Evolutionary conservation across 2,797 vertebrate genomes (phyloP), one percentile per base, ranked within the genome.

Genomic region (Dendrocincla tyrannina): DNA sequence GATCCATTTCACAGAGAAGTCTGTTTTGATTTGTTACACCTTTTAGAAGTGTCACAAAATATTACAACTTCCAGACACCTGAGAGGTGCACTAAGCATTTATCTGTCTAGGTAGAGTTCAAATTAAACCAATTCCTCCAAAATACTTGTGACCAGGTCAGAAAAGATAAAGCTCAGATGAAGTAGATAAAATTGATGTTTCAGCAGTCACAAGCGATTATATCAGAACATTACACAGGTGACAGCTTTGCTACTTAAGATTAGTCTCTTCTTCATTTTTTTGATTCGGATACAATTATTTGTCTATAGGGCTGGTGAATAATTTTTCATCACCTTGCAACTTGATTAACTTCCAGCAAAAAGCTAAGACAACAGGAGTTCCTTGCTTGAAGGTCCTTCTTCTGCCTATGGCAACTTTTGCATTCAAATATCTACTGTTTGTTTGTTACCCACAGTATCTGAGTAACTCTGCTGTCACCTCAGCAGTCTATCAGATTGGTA

Each of bases 131-230:
- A 17, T 93, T 95, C 63, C 42, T 88, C 84, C 67, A 47, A 95
- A 93, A 95, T 88, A 88, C 88, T 77, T 88, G 66, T 92, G 93
- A 94, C 82, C 63, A 86, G 87, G 89, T 96, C 94, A 94, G 79
- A 86, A 96, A 90, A 96, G 72, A 95, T 95, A 91, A 93, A 89
- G 46, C 60, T 96, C 78, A 89, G 89, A 94, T 88, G 95, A 96
- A 93, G 88, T 19, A 89, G 84, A 84, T 82, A 85, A 91, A 96
- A 93, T 88, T 91, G 94, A 95, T 89, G 85, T n/a, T 94, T 92
- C 1, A 0, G 78, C 66, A 92, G 80, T 96, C 95, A 93, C 52
- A 91, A 88, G 33, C 56, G 66, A 95, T 93, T 85, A 84, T 63
- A 81, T 88, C 88, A 94, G 84, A 86, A 27, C 28, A 53, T 56